Percentiles rank a stretch among this genome's conserved stretches.
Evolutionary conservation across 2,113 vertebrate species (phyloP).

Genomic region (Eretmochelys imbricata): DNA sequence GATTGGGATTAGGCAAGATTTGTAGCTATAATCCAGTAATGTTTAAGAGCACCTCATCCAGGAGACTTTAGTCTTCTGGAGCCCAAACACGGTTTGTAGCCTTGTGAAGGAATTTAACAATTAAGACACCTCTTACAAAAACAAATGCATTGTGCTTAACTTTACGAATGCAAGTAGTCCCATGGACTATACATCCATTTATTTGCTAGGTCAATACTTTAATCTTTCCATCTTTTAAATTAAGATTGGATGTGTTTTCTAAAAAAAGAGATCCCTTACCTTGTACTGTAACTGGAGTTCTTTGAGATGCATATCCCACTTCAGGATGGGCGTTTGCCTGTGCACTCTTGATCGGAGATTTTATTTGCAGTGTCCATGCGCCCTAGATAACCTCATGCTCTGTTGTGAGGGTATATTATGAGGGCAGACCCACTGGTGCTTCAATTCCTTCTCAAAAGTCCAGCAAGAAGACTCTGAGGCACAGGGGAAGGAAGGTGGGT

Average conservation of each 20-base stretch:
- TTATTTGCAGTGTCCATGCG: too few relatives aligned
- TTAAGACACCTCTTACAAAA: neutral
- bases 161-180: constrained; percentile 18
- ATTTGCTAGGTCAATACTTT: neutral
- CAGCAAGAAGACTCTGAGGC: neutral
- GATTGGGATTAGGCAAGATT: neutral
- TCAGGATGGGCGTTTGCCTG: too few relatives aligned
- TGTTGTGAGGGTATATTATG: too few relatives aligned
- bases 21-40: constrained; percentile 40
- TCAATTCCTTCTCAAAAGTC: neutral
- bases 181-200: neutral
- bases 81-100: too few relatives aligned
- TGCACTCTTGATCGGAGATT: too few relatives aligned
- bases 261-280: neutral
- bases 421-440: neutral
- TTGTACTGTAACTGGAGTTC: neutral
- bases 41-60: neutral
- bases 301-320: neutral
- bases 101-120: neutral
- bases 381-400: too few relatives aligned
- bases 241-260: neutral
- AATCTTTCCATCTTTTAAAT: neutral
- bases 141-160: neutral
- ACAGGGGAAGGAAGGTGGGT: neutral
- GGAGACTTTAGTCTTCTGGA: too few relatives aligned